Evolutionary conservation across 2,797 vertebrate genomes (phyloP).

Genomic region (Naso thynnoides): DNA sequence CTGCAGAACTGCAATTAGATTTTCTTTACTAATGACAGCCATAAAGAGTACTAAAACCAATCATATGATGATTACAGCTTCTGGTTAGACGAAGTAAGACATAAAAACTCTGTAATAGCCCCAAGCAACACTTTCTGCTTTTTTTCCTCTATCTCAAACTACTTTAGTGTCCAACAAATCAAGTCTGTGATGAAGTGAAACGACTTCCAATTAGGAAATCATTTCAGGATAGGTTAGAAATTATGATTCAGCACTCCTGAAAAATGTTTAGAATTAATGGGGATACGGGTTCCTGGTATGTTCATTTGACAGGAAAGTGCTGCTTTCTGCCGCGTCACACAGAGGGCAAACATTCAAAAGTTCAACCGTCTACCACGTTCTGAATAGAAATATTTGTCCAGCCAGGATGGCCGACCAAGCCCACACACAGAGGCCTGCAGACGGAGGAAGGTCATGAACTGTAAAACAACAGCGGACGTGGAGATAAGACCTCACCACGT

Average conservation of each 20-base stretch:
- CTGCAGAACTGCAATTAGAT: conserved; percentile 52
- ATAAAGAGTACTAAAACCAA: conserved; percentile 78
- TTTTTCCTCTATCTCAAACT: conserved; percentile 43
- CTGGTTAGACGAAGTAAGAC: conserved; percentile 69
- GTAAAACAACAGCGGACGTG: conserved; percentile 53
- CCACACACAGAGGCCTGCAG: conserved; percentile 60
- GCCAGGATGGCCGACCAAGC: conserved; percentile 52
- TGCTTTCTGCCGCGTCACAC: conserved; percentile 45
- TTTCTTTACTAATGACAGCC: conserved; percentile 72
- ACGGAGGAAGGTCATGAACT: conserved; percentile 75
- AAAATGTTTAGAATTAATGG: conserved; percentile 30
- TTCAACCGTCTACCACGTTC: conserved; percentile 64
- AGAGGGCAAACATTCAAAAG: conserved; percentile 72
- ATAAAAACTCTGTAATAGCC: conserved; percentile 76
- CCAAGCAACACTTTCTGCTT: conserved; percentile 58
- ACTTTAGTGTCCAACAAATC: conserved; percentile 74
- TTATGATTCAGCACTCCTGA: conserved; percentile 61
- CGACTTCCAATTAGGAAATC: conserved; percentile 68
- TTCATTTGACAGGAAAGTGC: conserved; percentile 47
- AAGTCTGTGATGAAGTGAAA: conserved; percentile 63
- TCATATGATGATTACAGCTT: conserved; percentile 81
- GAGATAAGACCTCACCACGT: conserved; percentile 67
- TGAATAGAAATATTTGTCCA: conserved; percentile 74
- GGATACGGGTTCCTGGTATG: conserved; percentile 11
- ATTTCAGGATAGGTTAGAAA: conserved; percentile 60